Conservation (phyloP, 2,797 vertebrate genomes). For the Acipenser ruthenus region DNA sequence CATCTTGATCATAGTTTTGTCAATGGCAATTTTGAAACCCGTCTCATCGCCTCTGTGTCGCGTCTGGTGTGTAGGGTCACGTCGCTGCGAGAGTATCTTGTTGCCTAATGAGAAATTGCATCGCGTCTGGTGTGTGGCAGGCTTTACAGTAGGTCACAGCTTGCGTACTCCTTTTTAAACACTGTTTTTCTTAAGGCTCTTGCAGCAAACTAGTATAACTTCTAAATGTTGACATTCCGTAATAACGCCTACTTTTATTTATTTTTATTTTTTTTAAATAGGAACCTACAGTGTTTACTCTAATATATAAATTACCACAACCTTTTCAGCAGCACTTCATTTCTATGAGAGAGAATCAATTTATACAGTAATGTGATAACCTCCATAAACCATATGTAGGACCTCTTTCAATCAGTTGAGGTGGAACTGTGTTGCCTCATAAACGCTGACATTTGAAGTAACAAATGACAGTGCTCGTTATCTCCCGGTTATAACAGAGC, state of each 20-base stretch:
- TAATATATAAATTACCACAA: not conserved
- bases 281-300: not conserved
- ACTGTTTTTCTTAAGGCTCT: no score
- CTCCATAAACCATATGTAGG: slow-evolving; percentile 27
- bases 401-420: slow-evolving; percentile 13
- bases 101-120: no score
- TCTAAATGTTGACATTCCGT: no score
- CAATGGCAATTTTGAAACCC: no score
- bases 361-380: slow-evolving; percentile 21
- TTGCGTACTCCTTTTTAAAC: no score
- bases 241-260: not conserved
- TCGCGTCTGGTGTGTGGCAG: no score
- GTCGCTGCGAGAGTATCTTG: no score
- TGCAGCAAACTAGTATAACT: no score
- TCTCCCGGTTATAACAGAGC: slow-evolving; percentile 19
- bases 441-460: slow-evolving; percentile 27
- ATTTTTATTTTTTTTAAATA: not conserved
- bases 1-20: no score
- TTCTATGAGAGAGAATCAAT: slow-evolving; percentile 19
- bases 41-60: no score
- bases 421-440: slow-evolving; percentile 35
- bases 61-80: no score
- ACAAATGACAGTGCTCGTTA: slow-evolving; percentile 36
- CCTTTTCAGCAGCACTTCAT: slow-evolving; percentile 17
- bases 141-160: no score